phyloP scores from a whole-genome alignment of 2,113 vertebrate species.

The Paraplagusia blochii region DNA sequence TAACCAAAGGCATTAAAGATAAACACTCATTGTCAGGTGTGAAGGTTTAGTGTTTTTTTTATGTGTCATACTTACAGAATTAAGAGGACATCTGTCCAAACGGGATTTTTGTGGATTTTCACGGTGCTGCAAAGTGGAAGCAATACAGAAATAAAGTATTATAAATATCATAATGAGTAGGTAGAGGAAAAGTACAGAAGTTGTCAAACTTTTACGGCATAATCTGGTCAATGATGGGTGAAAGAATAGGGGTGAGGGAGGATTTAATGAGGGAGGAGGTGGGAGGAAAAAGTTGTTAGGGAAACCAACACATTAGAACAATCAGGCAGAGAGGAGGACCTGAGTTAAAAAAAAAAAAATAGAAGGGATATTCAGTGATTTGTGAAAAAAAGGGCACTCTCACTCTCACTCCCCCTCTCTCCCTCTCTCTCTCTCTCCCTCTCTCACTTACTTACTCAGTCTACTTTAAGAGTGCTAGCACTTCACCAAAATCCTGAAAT shows the following conservation, averaged over 20 bases:
- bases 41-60: no score
- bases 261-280: slow-evolving; percentile 16
- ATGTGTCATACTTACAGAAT: no score
- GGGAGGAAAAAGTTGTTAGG: slow-evolving; percentile 27
- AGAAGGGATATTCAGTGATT: slow-evolving; percentile 62
- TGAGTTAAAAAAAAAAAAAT: slow-evolving; percentile 42
- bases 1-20: no score
- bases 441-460: slow-evolving; percentile 28
- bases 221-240: neutral
- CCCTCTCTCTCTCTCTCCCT: slow-evolving; percentile 18
- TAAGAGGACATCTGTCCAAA: no score
- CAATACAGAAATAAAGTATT: no score
- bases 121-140: no score
- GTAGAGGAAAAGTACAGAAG: no score
- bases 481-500: slow-evolving; percentile 59
- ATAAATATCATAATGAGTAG: no score
- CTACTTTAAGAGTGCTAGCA: slow-evolving; percentile 63
- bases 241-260: slow-evolving; percentile 9
- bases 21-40: no score
- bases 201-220: neutral
- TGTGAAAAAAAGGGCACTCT: slow-evolving; percentile 37
- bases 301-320: slow-evolving; percentile 40
- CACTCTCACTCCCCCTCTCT: slow-evolving; percentile 13
- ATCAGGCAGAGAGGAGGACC: slow-evolving; percentile 29
- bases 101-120: no score